Evolutionary conservation across 2,888 invertebrate genomes (phyloP).

Genomic region (Ophioninae sp.): DNA sequence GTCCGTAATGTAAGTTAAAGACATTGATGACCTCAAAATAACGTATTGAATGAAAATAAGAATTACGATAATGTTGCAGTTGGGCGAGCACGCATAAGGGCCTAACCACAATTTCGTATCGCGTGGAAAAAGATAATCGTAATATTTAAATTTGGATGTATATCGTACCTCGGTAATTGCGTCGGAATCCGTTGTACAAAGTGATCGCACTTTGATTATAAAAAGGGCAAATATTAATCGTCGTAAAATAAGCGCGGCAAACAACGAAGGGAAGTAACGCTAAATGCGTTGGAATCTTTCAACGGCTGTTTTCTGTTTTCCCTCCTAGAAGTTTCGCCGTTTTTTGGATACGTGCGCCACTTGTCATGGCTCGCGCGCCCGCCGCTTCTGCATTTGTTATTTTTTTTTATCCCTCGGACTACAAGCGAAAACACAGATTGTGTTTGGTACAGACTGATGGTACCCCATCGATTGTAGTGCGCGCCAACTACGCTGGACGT

Average conservation of each 20-base stretch:
- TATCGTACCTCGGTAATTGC: slow-evolving; percentile 25
- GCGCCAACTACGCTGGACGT: background rate
- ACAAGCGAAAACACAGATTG: background rate
- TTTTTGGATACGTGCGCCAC: slow-evolving; percentile 43
- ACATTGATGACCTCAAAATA: background rate
- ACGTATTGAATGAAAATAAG: background rate
- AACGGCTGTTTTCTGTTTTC: slow-evolving; percentile 66
- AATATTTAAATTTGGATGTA: background rate
- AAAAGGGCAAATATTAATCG: slow-evolving; percentile 6
- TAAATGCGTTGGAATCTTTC: slow-evolving; percentile 26
- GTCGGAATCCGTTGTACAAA: background rate
- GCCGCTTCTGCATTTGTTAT: background rate
- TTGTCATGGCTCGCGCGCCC: slow-evolving; percentile 28
- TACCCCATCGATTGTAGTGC: background rate
- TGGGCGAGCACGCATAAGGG: background rate
- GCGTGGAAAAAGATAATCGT: background rate
- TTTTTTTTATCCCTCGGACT: background rate
- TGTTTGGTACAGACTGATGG: background rate
- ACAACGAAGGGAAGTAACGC: background rate
- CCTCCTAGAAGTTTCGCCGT: slow-evolving; percentile 53
- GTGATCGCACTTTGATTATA: background rate
- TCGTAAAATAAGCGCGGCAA: slow-evolving; percentile 2
- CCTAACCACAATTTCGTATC: slow-evolving; percentile 39
- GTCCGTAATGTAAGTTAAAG: background rate
- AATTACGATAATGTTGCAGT: background rate